A percentile compares a stretch with the other conserved stretches of the same genome.
Conservation (phyloP, 1,140 invertebrate genomes). For the Glossosoma conforme region DNA sequence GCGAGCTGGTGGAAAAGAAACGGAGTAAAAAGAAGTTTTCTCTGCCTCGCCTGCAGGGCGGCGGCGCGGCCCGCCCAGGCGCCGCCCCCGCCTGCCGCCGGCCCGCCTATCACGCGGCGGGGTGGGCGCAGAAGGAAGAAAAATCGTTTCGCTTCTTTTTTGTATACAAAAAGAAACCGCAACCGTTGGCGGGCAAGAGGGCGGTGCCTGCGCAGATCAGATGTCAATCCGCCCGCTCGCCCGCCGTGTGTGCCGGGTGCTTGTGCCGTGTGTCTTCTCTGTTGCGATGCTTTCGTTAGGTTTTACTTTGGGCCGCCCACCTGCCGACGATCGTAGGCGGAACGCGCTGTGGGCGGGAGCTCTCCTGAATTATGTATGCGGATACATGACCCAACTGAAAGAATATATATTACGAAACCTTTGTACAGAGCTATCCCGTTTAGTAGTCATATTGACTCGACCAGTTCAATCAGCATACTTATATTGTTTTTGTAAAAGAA, state of each 20-base stretch:
- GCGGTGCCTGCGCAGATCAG: conserved; percentile 28
- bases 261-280: neutral
- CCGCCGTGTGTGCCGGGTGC: conserved; percentile 11
- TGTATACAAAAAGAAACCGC: conserved; percentile 32
- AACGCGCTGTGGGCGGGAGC: neutral
- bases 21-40: conserved; percentile 19
- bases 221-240: conserved; percentile 11
- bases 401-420: neutral
- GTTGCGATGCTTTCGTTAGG: conserved; percentile 8
- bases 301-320: conserved; percentile 23
- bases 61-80: conserved; percentile 24
- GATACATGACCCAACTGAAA: neutral
- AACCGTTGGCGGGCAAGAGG: conserved; percentile 27
- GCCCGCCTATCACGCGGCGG: conserved; percentile 17
- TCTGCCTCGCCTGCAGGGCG: conserved; percentile 20
- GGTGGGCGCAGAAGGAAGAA: conserved; percentile 17
- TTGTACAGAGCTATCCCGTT: too few relatives aligned
- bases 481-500: neutral
- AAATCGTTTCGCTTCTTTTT: conserved; percentile 32
- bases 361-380: conserved; percentile 12
- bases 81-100: conserved; percentile 2
- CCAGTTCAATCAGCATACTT: neutral
- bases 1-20: conserved; percentile 18
- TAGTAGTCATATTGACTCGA: neutral
- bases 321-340: conserved; percentile 25